Evolutionary conservation across 2,113 vertebrate species (phyloP), one percentile per base, ranked within the genome.

Genomic region (Myocastor coypus): DNA sequence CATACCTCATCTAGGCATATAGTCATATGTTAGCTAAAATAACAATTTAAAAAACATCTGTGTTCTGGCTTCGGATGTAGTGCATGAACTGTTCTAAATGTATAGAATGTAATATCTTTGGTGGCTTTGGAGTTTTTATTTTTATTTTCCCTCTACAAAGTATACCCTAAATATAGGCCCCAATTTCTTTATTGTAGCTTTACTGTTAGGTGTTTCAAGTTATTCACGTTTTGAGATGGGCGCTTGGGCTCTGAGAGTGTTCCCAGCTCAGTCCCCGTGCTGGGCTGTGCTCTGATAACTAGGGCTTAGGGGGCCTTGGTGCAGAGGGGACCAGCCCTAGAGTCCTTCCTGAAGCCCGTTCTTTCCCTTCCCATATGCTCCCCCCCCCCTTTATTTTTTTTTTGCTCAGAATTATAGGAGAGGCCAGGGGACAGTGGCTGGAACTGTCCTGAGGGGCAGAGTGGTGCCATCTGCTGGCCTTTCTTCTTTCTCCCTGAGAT

Each of bases 91-190:
- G 34, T 30, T 75, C 61, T 92, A 81, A 55, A 78, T 30, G 32
- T 83, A 83, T 1, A 55, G 16, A 73, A 71, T 69, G 89, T 81
- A 69, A 20, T 71, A 90, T 73, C 28, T 4, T 37, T 63, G 32
- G n/a, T 75, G 11, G 1, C 52, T 92, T 77, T 92, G 40, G n/a
- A 37, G 24, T 55, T 93, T 20, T 88, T 34, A 34, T 80, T 92
- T 94, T 64, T 88, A 34, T 94, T 94, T 64, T 84, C 34, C n/a
- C 73, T 69, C 0, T 86, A 26, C 64, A 66, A 84, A 50, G 87
- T 57, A 71, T 82, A 88, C 57, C n/a, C 55, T 73, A 69, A 75
- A 17, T 68, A 37, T 26, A 91, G 69, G 61, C 28, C 1, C 50
- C 11, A 52, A 13, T 63, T 57, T 92, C 19, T 83, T 88, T 77